A percentile compares a stretch with the other conserved stretches of the same genome.
Evolutionary conservation across 2,797 vertebrate species (phyloP).

Genomic region (Loriculus beryllinus): DNA sequence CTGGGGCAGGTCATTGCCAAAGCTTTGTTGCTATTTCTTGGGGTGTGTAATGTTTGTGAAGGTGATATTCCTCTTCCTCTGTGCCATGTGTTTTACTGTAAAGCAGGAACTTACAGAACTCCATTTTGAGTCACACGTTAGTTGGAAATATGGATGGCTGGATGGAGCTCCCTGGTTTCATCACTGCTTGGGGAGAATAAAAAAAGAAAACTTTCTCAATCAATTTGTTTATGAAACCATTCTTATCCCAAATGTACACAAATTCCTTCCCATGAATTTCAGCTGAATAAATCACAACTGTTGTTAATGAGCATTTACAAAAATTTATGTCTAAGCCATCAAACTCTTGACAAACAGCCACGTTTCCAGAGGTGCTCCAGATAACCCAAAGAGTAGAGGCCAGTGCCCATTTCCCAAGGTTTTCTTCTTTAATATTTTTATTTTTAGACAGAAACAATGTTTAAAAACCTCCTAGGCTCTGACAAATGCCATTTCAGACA

Average conservation of each 20-base stretch:
- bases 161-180: neutral
- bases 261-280: neutral
- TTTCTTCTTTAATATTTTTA: neutral
- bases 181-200: neutral
- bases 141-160: fast-evolving
- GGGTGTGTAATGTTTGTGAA: neutral
- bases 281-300: fast-evolving
- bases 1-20: neutral
- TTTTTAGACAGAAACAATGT: neutral
- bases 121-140: neutral
- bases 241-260: neutral
- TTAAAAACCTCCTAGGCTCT: neutral
- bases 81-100: neutral
- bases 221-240: neutral
- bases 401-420: neutral
- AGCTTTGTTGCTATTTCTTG: neutral
- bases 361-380: neutral
- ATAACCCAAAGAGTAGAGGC: fast-evolving
- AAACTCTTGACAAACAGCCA: neutral
- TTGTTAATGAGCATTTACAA: neutral
- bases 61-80: neutral
- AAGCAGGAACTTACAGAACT: neutral
- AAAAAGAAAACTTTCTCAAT: neutral
- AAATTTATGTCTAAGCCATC: neutral
- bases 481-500: neutral